Percentiles rank a stretch among this genome's conserved stretches.
Evolutionary conservation across 2,888 invertebrate species (phyloP).

Genomic region (Stenolophus ochropezus): DNA sequence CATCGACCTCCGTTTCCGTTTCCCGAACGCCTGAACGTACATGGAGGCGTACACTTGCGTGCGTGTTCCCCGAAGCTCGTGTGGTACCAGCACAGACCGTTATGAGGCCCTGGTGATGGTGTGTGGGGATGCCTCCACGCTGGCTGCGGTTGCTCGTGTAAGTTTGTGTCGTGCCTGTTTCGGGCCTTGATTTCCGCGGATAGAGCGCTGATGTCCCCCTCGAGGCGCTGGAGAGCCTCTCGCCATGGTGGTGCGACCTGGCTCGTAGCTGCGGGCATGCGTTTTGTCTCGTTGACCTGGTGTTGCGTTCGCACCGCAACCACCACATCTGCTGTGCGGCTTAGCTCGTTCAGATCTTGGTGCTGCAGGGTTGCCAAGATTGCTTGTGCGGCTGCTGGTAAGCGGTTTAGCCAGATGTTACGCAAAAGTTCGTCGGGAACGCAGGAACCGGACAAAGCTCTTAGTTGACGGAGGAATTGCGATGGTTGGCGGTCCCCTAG

Average conservation of each 20-base stretch:
- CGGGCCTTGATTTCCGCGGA: not conserved
- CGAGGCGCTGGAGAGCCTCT: not conserved
- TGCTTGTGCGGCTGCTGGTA: conserved; percentile 46
- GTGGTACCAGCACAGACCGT: too few species aligned
- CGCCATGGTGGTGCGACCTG: not conserved
- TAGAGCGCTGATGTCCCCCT: not conserved
- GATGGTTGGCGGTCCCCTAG: conserved; percentile 24
- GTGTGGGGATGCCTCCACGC: too few species aligned
- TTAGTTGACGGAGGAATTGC: conserved; percentile 14
- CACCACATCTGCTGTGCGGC: conserved; percentile 13
- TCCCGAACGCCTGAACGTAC: not conserved
- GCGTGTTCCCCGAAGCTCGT: not conserved
- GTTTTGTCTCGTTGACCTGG: not conserved
- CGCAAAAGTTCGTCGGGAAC: conserved; percentile 59
- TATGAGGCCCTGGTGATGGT: too few species aligned
- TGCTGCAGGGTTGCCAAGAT: conserved; percentile 45
- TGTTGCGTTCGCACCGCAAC: not conserved
- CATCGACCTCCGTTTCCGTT: not conserved
- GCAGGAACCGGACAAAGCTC: not conserved
- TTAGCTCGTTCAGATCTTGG: conserved; percentile 10
- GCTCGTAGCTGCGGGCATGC: not conserved
- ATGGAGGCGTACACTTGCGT: not conserved
- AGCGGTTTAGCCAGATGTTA: conserved; percentile 56
- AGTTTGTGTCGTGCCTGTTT: not conserved
- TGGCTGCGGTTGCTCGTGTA: too few species aligned